phyloP scores from a whole-genome alignment of 2,888 invertebrate species.

The Pollenia griseotomentosa region DNA sequence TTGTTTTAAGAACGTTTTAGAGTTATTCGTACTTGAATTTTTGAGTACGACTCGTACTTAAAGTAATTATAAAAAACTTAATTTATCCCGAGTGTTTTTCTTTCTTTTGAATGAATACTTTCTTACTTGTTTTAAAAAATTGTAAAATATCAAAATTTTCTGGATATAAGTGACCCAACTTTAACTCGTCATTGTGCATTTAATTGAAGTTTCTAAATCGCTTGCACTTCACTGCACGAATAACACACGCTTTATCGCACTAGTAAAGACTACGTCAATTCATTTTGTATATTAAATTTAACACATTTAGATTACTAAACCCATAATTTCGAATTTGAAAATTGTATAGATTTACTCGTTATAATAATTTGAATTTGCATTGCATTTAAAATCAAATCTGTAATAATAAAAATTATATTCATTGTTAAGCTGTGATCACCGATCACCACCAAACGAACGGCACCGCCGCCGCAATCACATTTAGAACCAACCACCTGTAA shows the following conservation, averaged over 20 bases:
- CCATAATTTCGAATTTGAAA: conserved; percentile 16
- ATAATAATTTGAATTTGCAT: conserved; percentile 9
- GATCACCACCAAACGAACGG: neutral
- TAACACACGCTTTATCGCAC: conserved; percentile 8
- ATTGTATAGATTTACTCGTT: neutral
- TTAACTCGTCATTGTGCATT: neutral
- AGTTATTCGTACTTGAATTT: too few relatives aligned
- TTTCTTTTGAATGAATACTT: too few relatives aligned
- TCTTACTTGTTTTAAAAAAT: too few relatives aligned
- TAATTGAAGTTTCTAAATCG: conserved; percentile 18
- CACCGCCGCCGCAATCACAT: neutral
- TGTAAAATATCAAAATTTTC: conserved; percentile 27
- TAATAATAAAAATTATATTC: conserved; percentile 30
- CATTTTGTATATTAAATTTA: neutral
- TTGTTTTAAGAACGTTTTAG: too few relatives aligned
- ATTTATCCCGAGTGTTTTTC: too few relatives aligned
- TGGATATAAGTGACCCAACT: too few relatives aligned
- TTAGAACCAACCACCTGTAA: conserved; percentile 43
- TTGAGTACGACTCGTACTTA: too few relatives aligned
- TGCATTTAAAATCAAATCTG: neutral
- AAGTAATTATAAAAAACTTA: too few relatives aligned
- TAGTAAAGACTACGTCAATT: conserved; percentile 29
- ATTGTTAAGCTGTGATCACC: conserved; percentile 14
- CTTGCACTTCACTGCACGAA: conserved; percentile 23
- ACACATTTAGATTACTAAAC: conserved; percentile 18